Conservation (phyloP, 2,797 vertebrate genomes). For the Pseudopleuronectes americanus region DNA sequence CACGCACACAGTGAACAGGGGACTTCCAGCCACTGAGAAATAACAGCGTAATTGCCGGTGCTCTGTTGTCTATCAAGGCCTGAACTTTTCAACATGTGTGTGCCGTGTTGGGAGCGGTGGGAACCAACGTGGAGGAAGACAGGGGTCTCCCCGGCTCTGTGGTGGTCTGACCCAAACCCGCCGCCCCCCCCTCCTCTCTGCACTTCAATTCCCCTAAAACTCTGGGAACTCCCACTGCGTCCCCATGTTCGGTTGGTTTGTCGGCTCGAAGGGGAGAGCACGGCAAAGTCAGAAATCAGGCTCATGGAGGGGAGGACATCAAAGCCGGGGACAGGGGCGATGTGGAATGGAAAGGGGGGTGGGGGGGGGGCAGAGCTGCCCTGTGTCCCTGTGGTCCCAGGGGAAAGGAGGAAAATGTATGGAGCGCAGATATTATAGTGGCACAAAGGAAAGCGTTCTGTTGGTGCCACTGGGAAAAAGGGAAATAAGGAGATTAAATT, state of each 20-base stretch:
- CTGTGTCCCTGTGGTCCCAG: slow-evolving; percentile 54
- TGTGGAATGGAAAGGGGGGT: slow-evolving; percentile 48
- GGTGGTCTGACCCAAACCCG: slow-evolving; percentile 79
- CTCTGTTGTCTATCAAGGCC: slow-evolving; percentile 85
- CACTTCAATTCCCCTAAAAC: slow-evolving; percentile 42
- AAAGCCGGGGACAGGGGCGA: slow-evolving; percentile 54
- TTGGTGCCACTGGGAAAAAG: slow-evolving; percentile 68
- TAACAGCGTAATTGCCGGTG: slow-evolving; percentile 82
- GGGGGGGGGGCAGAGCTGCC: slow-evolving; percentile 55
- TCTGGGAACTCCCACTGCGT: slow-evolving; percentile 70
- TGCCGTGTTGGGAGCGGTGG: slow-evolving; percentile 74
- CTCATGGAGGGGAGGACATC: slow-evolving; percentile 55
- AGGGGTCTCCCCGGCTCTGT: slow-evolving; percentile 75
- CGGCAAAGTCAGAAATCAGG: slow-evolving; percentile 64
- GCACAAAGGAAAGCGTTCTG: slow-evolving; percentile 48
- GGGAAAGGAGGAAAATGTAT: slow-evolving; percentile 52
- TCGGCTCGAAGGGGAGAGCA: slow-evolving; percentile 44
- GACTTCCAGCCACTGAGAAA: slow-evolving; percentile 82
- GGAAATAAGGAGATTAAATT: slow-evolving; percentile 56
- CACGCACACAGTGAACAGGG: slow-evolving; percentile 69
- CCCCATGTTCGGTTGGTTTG: slow-evolving; percentile 51
- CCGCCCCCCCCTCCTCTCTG: slow-evolving; percentile 22
- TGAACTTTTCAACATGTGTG: slow-evolving; percentile 83
- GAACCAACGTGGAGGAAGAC: slow-evolving; percentile 76
- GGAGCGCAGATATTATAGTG: slow-evolving; percentile 50